Base-by-base conservation (phyloP, 2,113 vertebrate species). In the Elephas maximus region DNA sequence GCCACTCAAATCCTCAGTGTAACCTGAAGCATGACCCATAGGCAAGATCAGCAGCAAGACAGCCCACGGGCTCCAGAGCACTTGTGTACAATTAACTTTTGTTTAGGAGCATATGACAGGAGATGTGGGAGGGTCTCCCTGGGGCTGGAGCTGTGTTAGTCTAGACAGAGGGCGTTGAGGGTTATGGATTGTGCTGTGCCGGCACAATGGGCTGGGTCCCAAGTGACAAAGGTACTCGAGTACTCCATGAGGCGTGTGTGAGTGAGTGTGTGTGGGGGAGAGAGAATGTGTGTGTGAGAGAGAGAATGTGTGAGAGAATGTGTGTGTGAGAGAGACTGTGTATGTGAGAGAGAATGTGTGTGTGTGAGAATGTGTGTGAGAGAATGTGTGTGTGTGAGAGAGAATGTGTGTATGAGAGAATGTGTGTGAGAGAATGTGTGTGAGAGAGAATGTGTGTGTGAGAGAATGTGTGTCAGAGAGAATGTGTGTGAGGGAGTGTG, bases 1-100 rank as follows among this genome's bases (percentile, higher is more conserved):
- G 9, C 6, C 30, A 0, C 18, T 5, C 65, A 28, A 0, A 0
- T 41, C 45, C 17, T 8, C 23, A 4, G 1, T 0, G 0, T 24
- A 18, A 0, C 17, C 0, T 0, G n/a, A 57, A 30, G 33, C n/a
- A 48, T 28, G 33, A 69, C n/a, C 45, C 37, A 69, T 17, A 14
- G 12, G 4, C 11, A 33, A 69, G 65, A 62, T 69, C 12, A 33
- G 30, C 65, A 30, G 65, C 12, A 17, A 18, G n/a, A 21, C 37
- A n/a, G 28, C 45, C n/a, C 23, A 14, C 48, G 1, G 15, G 2
- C 60, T 24, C 5, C 15, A 8, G 48, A 15, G 67, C 60, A 21
- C 51, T 63, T 5, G 9, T 60, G 5, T 11, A 18, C 24, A 14
- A 4, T 2, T 12, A 67, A 63, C n/a, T n/a, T 44, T 37, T n/a